These are phyloP conservation scores for Liolophura sinensis DNA, from an alignment of 1,140 invertebrate species.

Conservation along the genomic window DNA sequence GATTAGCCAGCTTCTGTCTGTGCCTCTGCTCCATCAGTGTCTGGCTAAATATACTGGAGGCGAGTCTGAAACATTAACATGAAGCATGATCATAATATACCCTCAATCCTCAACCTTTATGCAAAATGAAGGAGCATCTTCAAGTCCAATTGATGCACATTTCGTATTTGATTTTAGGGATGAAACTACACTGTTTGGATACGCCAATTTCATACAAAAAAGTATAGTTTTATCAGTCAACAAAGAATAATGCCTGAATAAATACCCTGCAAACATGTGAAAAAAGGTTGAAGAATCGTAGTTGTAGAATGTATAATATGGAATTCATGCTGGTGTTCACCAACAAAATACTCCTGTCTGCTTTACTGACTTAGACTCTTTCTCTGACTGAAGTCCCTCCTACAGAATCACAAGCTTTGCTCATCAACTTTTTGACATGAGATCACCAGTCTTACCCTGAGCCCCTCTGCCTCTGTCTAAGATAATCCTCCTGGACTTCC, in stretches of 20 bases:
- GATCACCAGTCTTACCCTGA: slow-evolving; percentile 39
- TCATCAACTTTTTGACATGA: too few species aligned
- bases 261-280: neutral
- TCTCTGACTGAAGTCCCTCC: too few species aligned
- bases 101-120: neutral
- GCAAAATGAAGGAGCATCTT: neutral
- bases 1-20: slow-evolving; percentile 37
- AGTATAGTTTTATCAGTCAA: too few species aligned
- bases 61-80: slow-evolving; percentile 32
- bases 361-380: too few species aligned
- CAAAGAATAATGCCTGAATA: too few species aligned
- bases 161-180: neutral
- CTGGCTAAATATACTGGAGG: slow-evolving; percentile 41
- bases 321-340: neutral
- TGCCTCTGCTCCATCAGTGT: slow-evolving; percentile 45
- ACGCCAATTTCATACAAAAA: too few species aligned
- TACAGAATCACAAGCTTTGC: too few species aligned
- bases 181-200: too few species aligned
- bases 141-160: neutral
- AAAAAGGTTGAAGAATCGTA: neutral
- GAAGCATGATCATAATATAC: neutral
- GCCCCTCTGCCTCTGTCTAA: slow-evolving; percentile 31
- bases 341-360: neutral
- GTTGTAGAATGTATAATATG: slow-evolving; percentile 4
- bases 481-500: slow-evolving; percentile 36